Evolutionary conservation across 2,888 invertebrate genomes (phyloP), one percentile per base, ranked within the genome.

Genomic region (Nemotelus nigrinus): DNA sequence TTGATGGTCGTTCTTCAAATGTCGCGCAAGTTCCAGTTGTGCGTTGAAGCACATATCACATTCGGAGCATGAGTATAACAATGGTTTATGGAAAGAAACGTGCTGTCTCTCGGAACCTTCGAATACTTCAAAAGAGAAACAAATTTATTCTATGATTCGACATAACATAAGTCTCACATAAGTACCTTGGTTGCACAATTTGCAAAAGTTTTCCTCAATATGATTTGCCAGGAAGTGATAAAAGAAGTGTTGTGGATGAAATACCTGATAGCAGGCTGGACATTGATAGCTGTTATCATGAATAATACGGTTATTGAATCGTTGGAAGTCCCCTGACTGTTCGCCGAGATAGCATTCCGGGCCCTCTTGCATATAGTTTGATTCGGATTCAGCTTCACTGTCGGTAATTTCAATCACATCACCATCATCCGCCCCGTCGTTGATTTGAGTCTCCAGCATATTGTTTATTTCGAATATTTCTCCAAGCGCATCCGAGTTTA

Each of bases 401-500:
- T 65, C 65, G 3, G 44, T 47, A 4, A 70, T 70, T 10, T 70
- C 70, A 41, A 70, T 70, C 55, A 70, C 70, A 43, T 70, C 70
- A 39, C 47, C 55, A 53, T 70, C 70, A 10, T 70, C 43, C 2
- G 43, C 55, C 3, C 70, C 70, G 7, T n/a, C 65, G 7, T 70
- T 70, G 2, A 70, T 2, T 55, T 70, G 55, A 3, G 70, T 70
- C 41, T 70, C 70, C 43, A 70, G n/a, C 70, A 70, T 70, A 8
- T 70, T 10, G 43, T 70, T 70, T n/a, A 70, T 70, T 70, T 70
- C 70, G 55, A 70, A 70, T 55, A 70, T 70, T 55, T 70, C 70
- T 10, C 70, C 70, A 39, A 70, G 55, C 3, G 55, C 70, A 0
- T 70, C 70, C 6, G 70, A 43, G 25, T 70, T 70, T 7, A 70